A percentile compares a stretch with the other conserved stretches of the same genome.
Evolutionary conservation across 1,140 invertebrate species (phyloP).

Genomic region (Telenomus remus): DNA sequence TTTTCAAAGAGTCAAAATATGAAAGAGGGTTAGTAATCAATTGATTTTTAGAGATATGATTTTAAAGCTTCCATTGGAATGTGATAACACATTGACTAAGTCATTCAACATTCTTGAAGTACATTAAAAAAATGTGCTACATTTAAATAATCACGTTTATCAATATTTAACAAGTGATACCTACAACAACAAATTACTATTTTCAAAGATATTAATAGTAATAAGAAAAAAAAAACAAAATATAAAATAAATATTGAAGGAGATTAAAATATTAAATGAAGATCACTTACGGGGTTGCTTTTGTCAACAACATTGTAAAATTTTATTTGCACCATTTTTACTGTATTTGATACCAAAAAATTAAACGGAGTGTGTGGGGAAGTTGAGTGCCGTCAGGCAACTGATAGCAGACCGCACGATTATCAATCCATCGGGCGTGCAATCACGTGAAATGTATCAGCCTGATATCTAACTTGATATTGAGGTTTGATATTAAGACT

Average conservation of each 20-base stretch:
- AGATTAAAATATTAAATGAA: background rate
- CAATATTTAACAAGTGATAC: no score
- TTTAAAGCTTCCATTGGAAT: no score
- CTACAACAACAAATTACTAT: no score
- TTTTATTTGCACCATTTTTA: slow-evolving; percentile 65
- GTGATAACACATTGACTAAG: no score
- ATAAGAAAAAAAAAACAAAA: slow-evolving; percentile 4
- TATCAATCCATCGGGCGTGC: slow-evolving; percentile 57
- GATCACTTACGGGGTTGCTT: slow-evolving; percentile 62
- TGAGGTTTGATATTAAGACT: slow-evolving; percentile 14
- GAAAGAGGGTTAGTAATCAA: no score
- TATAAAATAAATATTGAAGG: background rate
- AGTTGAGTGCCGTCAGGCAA: slow-evolving; percentile 57
- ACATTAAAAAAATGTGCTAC: no score
- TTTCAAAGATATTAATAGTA: background rate
- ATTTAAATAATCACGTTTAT: no score
- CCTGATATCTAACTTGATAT: slow-evolving; percentile 40
- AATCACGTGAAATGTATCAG: slow-evolving; percentile 59
- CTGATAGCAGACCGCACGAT: slow-evolving; percentile 60
- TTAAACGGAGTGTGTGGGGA: slow-evolving; percentile 9
- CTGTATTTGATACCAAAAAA: background rate
- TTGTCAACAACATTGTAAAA: slow-evolving; percentile 65
- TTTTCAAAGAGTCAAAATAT: no score
- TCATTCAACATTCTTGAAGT: no score
- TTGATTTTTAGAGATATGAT: no score